phyloP scores from a whole-genome alignment of 2,888 invertebrate genomes.

The Cephus spinipes region DNA sequence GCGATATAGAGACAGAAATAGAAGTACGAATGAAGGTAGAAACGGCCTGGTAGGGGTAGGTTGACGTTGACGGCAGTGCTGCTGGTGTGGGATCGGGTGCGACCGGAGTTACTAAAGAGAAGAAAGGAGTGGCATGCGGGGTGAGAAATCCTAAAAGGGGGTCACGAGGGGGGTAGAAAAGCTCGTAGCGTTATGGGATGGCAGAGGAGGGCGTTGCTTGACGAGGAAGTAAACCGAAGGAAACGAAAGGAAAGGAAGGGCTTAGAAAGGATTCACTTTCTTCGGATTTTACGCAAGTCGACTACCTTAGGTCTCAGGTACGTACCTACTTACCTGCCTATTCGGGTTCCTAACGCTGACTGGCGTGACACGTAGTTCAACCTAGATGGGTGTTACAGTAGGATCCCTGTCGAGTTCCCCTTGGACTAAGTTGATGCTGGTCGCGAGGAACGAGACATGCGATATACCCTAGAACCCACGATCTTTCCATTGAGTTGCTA shows the following conservation, averaged over 20 bases:
- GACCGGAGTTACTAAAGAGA: not conserved
- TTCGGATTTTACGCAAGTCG: slow-evolving; percentile 28
- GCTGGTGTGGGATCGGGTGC: not conserved
- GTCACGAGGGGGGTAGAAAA: not conserved
- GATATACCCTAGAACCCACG: not conserved
- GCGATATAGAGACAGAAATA: slow-evolving; percentile 19
- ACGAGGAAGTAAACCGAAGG: not conserved
- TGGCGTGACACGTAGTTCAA: not conserved
- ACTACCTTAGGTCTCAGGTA: not conserved
- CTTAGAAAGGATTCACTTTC: slow-evolving; percentile 42
- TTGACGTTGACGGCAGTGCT: too few species aligned
- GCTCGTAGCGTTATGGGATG: not conserved
- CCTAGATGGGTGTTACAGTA: not conserved
- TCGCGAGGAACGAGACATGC: not conserved
- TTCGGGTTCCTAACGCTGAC: not conserved
- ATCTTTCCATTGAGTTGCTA: not conserved
- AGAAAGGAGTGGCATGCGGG: slow-evolving; percentile 3
- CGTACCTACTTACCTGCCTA: not conserved
- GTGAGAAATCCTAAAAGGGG: not conserved
- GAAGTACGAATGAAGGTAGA: not conserved
- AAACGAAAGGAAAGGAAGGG: slow-evolving; percentile 26
- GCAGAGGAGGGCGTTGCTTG: not conserved
- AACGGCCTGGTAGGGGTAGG: not conserved
- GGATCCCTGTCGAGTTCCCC: not conserved
- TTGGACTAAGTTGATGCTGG: not conserved